phyloP scores from a whole-genome alignment of 2,797 vertebrate genomes.

The Clarias pachynema region DNA sequence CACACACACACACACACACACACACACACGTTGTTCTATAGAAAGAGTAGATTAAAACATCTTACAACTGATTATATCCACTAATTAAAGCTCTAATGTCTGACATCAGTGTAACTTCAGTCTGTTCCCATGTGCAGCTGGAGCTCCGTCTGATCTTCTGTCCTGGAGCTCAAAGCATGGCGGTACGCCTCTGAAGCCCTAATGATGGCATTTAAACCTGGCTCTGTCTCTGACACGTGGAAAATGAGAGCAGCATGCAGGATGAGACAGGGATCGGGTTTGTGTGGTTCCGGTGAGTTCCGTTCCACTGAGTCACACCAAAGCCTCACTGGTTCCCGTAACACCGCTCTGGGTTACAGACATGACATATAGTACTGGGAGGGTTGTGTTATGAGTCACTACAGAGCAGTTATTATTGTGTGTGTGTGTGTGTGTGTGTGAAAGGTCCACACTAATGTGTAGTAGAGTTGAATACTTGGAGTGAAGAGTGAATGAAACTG shows the following conservation, averaged over 20 bases:
- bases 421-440: slow-evolving; percentile 20
- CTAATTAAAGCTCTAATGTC: slow-evolving; percentile 25
- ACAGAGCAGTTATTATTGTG: neutral
- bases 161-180: neutral
- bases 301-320: slow-evolving; percentile 26
- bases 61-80: slow-evolving; percentile 28
- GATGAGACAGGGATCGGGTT: neutral
- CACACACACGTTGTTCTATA: neutral
- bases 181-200: slow-evolving; percentile 28
- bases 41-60: slow-evolving; percentile 7
- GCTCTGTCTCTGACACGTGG: neutral
- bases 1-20: too few relatives aligned
- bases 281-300: slow-evolving; percentile 15
- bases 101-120: slow-evolving; percentile 28
- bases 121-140: neutral
- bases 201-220: slow-evolving; percentile 5
- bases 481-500: too few relatives aligned
- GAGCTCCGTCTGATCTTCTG: slow-evolving; percentile 25
- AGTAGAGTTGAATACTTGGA: neutral
- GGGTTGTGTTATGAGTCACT: neutral
- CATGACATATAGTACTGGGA: slow-evolving; percentile 5
- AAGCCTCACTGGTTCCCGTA: neutral
- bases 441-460: too few relatives aligned
- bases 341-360: slow-evolving; percentile 17
- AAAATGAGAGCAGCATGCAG: slow-evolving; percentile 9